Base-by-base conservation (phyloP, 2,888 invertebrate genomes). In the Pristionchus mayeri region DNA sequence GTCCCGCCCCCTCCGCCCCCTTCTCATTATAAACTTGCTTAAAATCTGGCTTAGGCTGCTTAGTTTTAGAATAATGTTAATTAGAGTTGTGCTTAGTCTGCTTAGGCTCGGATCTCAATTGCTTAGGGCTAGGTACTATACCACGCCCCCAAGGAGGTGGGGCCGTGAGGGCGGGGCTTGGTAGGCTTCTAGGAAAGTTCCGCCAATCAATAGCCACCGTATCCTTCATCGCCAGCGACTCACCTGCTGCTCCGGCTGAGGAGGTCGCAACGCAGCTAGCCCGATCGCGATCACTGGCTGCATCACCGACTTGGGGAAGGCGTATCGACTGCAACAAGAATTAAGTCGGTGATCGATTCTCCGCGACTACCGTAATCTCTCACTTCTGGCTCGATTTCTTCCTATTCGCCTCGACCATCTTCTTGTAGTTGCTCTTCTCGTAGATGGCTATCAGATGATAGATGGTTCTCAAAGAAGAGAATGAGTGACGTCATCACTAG, bases 401-500 rank as follows among this genome's bases (percentile, higher is more conserved):
- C 37, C 44, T 54, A n/a, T 30, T 7, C 0, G 37, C 81, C 13
- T 87, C 86, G 16, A 88, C 87, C 52, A 89, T 40, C 84, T 87
- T 87, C 71, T 88, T 88, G 57, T 88, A 78, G 67, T 87, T 87
- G 16, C 87, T 87, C n/a, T 84, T 86, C 82, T 86, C 86, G 67
- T 89, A 90, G 60, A 89, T 85, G 24, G 54, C 37, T 16, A 84
- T 13, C 9, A 84, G 71, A 21, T 84, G 71, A 75, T 75, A 52
- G 71, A 84, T 84, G 24, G 75, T 57, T 40, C 80, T 78, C 18
- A 67, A n/a, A 3, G 1, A 6, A 34, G 9, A 21, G n/a, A 54
- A 21, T 13, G 7, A 34, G 95, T 91, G 97, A 7, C 67, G 16
- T 24, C 3, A 40, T 71, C 40, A 2, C 44, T 54, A 54, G 3